Conservation (phyloP, 2,888 invertebrate genomes). For the Polymixis flavicincta region DNA sequence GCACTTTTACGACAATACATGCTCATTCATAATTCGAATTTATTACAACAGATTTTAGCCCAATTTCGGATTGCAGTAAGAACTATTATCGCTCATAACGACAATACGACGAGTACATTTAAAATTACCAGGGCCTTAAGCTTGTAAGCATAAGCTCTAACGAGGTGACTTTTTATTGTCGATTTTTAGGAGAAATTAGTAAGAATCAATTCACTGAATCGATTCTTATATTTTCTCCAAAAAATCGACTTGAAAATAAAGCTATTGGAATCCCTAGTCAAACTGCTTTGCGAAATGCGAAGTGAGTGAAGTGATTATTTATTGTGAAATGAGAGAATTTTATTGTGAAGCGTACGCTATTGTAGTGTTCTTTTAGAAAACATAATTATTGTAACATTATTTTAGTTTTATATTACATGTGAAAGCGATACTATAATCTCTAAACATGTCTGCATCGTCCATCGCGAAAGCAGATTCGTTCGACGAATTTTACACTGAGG, state of each 20-base stretch:
- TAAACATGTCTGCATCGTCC: constrained; percentile 78
- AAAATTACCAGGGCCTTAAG: no score
- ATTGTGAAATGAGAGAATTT: constrained; percentile 22
- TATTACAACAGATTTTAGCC: no score
- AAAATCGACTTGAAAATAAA: constrained; percentile 3
- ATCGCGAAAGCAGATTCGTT: constrained; percentile 92
- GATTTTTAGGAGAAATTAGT: no score
- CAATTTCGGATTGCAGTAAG: no score
- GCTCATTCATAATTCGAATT: no score
- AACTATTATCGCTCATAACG: no score
- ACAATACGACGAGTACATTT: no score
- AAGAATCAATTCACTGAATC: neutral
- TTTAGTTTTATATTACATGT: constrained; percentile 26
- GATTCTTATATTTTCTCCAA: neutral
- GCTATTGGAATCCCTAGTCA: constrained; percentile 21
- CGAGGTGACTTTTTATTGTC: no score
- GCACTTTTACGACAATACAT: no score
- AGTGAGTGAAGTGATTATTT: constrained; percentile 19
- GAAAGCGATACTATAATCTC: constrained; percentile 18
- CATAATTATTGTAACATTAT: constrained; percentile 3
- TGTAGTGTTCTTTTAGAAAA: constrained; percentile 12
- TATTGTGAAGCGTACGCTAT: constrained; percentile 1
- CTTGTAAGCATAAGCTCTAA: no score
- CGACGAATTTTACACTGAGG: constrained; percentile 96
- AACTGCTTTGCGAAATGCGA: constrained; percentile 1